Percentiles rank a stretch among this genome's conserved stretches.
These are phyloP conservation scores for Lutraria rhynchaena DNA, from an alignment of 1,140 invertebrate species.

Conservation along the genomic window DNA sequence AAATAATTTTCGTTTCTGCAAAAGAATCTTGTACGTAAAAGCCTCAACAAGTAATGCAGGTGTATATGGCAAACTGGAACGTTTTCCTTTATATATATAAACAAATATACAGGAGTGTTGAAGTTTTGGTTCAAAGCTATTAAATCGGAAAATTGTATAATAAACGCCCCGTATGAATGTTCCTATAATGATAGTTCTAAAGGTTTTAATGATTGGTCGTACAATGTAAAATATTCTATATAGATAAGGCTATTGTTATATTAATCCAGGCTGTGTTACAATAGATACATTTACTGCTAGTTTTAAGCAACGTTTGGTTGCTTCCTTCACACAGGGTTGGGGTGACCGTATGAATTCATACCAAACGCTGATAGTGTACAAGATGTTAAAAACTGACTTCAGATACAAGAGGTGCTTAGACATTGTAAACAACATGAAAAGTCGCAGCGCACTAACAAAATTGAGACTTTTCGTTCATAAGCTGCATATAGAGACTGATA, in stretches of 20 bases:
- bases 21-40: conserved; percentile 7
- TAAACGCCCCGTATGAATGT: too few species aligned
- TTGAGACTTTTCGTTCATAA: too few species aligned
- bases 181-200: conserved; percentile 87
- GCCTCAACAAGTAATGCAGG: conserved; percentile 25
- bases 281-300: not conserved
- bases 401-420: not conserved
- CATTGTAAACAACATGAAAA: not conserved
- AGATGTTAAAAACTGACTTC: not conserved
- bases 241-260: not conserved
- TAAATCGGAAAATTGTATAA: conserved; percentile 74
- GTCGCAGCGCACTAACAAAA: not conserved
- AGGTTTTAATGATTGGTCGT: not conserved
- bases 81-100: conserved; percentile 28
- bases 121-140: conserved; percentile 79
- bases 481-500: too few species aligned
- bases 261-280: not conserved
- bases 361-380: not conserved
- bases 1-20: conserved; percentile 35
- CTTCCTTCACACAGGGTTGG: not conserved
- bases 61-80: not conserved
- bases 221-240: not conserved
- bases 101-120: not conserved
- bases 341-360: not conserved
- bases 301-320: not conserved